Conservation (phyloP, 2,888 invertebrate genomes). For the Dynastes tityus region DNA sequence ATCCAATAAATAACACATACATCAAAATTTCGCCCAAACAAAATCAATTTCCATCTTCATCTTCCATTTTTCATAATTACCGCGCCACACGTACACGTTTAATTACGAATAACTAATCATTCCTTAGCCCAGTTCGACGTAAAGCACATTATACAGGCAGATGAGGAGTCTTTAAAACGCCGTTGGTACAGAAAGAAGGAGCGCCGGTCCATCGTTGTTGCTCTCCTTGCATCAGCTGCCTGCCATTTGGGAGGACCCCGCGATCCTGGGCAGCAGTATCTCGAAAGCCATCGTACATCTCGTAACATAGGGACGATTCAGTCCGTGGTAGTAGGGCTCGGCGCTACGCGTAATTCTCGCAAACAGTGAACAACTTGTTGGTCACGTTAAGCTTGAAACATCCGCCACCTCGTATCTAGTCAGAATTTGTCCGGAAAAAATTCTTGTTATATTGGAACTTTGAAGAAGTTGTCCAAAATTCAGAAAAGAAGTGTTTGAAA, state of each 20-base stretch:
- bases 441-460: neutral
- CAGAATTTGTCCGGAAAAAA: neutral
- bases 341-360: neutral
- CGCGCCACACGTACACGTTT: neutral
- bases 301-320: constrained; percentile 24
- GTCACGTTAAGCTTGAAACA: too few species aligned
- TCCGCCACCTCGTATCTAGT: neutral
- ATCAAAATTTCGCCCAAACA: neutral
- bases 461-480: neutral
- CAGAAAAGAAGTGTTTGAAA: too few species aligned
- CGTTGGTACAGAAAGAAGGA: constrained; percentile 25
- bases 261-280: constrained; percentile 65
- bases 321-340: neutral
- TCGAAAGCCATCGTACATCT: constrained; percentile 58
- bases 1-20: too few species aligned
- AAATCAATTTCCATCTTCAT: neutral
- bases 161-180: neutral
- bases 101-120: neutral
- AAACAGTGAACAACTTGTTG: neutral
- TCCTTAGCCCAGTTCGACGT: neutral
- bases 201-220: constrained; percentile 54
- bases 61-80: neutral
- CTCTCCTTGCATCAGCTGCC: constrained; percentile 54
- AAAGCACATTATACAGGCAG: neutral
- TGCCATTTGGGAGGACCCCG: constrained; percentile 62